phyloP scores from a whole-genome alignment of 2,797 vertebrate species.

The Malacoctenus gilli region DNA sequence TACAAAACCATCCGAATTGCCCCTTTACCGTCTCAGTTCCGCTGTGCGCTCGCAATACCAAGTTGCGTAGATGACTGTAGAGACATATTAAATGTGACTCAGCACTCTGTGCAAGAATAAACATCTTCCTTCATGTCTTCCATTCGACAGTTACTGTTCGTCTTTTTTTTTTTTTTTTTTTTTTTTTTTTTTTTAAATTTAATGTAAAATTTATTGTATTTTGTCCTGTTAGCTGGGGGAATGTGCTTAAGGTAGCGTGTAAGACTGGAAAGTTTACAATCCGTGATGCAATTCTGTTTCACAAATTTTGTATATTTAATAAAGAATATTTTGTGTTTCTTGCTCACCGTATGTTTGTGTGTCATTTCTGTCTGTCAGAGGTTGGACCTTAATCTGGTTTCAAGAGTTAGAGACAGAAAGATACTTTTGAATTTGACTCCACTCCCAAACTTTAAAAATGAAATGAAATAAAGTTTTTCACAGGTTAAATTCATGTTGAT shows the following conservation, averaged over 20 bases:
- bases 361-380: slow-evolving; percentile 43
- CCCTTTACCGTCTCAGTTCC: slow-evolving; percentile 45
- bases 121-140: slow-evolving; percentile 69
- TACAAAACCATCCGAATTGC: slow-evolving; percentile 18
- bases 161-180: no score
- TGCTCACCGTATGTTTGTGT: slow-evolving; percentile 71
- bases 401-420: no score
- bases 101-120: slow-evolving; percentile 52
- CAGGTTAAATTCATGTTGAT: no score
- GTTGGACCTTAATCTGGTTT: no score
- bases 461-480: no score
- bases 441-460: no score
- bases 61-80: slow-evolving; percentile 54
- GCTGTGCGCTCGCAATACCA: slow-evolving; percentile 37
- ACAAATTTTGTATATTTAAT: slow-evolving; percentile 85
- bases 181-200: no score
- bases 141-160: slow-evolving; percentile 52
- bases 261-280: slow-evolving; percentile 83
- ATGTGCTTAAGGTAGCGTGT: slow-evolving; percentile 68
- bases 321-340: slow-evolving; percentile 82
- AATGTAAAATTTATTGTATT: slow-evolving; percentile 66
- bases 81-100: slow-evolving; percentile 57
- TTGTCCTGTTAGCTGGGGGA: slow-evolving; percentile 69
- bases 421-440: no score
- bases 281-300: slow-evolving; percentile 82